Base-by-base conservation (phyloP, 1,140 invertebrate species). In the Atta cephalotes region DNA sequence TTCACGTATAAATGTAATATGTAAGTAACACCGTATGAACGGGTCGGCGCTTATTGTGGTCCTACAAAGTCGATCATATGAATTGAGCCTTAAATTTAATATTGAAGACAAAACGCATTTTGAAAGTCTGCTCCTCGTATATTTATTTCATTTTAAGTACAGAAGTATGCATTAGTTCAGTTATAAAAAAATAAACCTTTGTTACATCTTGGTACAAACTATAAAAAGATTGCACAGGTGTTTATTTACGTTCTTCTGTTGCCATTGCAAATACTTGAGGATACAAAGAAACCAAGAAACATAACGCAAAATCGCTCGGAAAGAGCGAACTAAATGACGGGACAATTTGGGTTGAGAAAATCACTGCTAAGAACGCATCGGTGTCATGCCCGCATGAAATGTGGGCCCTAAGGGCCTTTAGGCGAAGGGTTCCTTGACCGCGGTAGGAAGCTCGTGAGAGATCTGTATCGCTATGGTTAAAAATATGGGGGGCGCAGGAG, bases 401-500 rank as follows among this genome's bases (percentile, higher is more conserved):
- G 74, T 85, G 72, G 82, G 49, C 72, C 82, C 62, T 85, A 53
- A 53, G 82, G 82, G 74, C 49, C 21, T 85, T 85, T 66, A 65
- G 49, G 49, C 82, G 45, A 87, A 87, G 78, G 88, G 92, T 92
- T 92, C 91, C 87, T 76, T 90, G 91, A 92, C 92, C 92, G 91
- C 80, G 77, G 85, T 88, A 89, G 89, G 85, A 87, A 85, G 85
- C 81, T 88, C 87, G 82, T 85, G 80, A 78, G 31, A 85, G 82
- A 85, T 85, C 82, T 53, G 60, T 85, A 85, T 85, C 82, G 74
- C 60, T 35, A 25, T n/a, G 71, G 82, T 60, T 85, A 85, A 85
- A 85, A 85, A 79, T 85, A 85, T 85, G 82, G 82, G 60, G 82
- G 62, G 60, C 74, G 74, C 82, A 79, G 74, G n/a, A 70, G 72